Conservation (phyloP, 2,797 vertebrate genomes). For the Rhinatrema bivittatum region DNA sequence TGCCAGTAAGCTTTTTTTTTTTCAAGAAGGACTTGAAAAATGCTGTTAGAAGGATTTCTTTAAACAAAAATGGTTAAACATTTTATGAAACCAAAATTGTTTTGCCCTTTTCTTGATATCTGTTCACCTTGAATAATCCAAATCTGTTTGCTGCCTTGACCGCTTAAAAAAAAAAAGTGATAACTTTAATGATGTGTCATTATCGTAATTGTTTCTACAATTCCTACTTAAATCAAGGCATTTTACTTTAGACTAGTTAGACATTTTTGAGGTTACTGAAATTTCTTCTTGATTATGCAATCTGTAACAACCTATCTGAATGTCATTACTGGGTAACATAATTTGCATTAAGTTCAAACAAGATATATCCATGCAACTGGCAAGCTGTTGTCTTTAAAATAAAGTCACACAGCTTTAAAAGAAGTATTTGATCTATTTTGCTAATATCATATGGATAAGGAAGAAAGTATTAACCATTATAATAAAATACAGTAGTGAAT, state of each 20-base stretch:
- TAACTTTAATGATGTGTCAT: slow-evolving; percentile 31
- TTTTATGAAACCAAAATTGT: slow-evolving; percentile 31
- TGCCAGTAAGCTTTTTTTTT: slow-evolving; percentile 26
- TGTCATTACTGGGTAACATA: slow-evolving; percentile 11
- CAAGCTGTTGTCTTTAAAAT: too few species aligned
- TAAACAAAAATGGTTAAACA: neutral
- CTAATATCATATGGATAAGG: too few species aligned
- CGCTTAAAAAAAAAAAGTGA: slow-evolving; percentile 15
- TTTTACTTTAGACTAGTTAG: slow-evolving; percentile 20
- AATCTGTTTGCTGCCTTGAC: slow-evolving; percentile 20
- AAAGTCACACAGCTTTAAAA: too few species aligned
- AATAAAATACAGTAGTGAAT: too few species aligned
- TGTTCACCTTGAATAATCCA: slow-evolving; percentile 16
- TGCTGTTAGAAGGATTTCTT: neutral
- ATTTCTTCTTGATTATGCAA: slow-evolving; percentile 12
- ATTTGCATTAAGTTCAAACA: too few species aligned
- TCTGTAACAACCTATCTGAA: slow-evolving; percentile 17
- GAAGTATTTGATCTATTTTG: too few species aligned
- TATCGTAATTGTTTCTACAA: slow-evolving; percentile 28
- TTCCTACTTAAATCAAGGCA: slow-evolving; percentile 20
- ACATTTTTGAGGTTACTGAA: slow-evolving; percentile 19
- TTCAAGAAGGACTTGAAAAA: slow-evolving; percentile 9
- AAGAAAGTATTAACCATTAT: too few species aligned
- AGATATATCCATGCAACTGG: too few species aligned
- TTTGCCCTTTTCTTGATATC: slow-evolving; percentile 16